Evolutionary conservation across 92 coral and sea anemone species (phyloP).

Genomic region (Phymanthus crucifer): DNA sequence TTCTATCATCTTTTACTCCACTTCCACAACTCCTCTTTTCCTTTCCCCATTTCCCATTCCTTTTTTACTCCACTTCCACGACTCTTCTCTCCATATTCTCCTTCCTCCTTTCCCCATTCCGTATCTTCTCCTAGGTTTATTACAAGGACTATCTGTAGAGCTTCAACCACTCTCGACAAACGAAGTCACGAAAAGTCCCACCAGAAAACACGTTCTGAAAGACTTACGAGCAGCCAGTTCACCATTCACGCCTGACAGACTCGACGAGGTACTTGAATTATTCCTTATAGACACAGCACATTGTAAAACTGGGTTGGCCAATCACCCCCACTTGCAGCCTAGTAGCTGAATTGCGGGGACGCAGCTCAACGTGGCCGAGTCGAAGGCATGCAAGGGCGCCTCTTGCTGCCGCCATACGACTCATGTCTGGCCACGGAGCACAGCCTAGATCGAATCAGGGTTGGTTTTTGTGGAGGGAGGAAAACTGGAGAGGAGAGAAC

Average conservation of each 20-base stretch:
- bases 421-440: too few relatives aligned
- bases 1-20: neutral
- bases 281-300: neutral
- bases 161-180: conserved; percentile 4
- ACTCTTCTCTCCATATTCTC: neutral
- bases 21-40: neutral
- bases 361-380: too few relatives aligned
- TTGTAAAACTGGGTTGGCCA: neutral
- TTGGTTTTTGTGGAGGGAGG: too few relatives aligned
- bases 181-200: neutral
- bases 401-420: too few relatives aligned
- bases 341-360: too few relatives aligned
- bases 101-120: neutral
- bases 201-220: conserved; percentile 25
- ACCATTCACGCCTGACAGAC: conserved; percentile 61
- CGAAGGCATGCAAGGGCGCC: too few relatives aligned
- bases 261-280: conserved; percentile 61
- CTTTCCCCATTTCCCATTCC: neutral
- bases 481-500: too few relatives aligned
- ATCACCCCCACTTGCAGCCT: too few relatives aligned
- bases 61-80: neutral
- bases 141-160: conserved; percentile 25
- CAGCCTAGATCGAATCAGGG: too few relatives aligned
- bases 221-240: conserved; percentile 50
- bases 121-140: conserved; percentile 2